phyloP scores from a whole-genome alignment of 2,113 vertebrate genomes.

The Thalassarche chlororhynchos region DNA sequence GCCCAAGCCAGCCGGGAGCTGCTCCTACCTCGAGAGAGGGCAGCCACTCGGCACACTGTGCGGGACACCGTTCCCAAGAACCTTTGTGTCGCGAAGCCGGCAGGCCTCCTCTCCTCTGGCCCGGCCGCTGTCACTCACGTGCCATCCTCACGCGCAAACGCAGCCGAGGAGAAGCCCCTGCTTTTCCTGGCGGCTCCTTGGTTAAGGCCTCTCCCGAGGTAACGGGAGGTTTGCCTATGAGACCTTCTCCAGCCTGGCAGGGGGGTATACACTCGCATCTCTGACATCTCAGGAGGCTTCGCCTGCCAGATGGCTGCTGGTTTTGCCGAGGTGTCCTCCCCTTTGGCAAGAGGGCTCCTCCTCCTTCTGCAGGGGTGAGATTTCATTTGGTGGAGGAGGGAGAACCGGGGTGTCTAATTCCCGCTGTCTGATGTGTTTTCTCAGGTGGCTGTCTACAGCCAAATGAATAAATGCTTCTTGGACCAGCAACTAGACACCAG shows the following conservation, averaged over 20 bases:
- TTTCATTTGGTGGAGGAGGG: not conserved
- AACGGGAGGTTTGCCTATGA: not conserved
- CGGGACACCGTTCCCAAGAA: fast-evolving
- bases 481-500: not conserved
- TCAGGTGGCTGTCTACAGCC: not conserved
- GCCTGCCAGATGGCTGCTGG: not conserved
- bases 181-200: not conserved
- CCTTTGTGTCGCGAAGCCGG: fast-evolving
- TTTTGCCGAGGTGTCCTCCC: not conserved
- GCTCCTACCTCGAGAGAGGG: not conserved
- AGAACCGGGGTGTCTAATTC: not conserved
- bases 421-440: not conserved
- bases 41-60: fast-evolving
- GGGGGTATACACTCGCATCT: not conserved
- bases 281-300: not conserved
- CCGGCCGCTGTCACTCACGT: fast-evolving
- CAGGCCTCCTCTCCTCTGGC: not conserved
- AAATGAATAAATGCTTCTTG: not conserved
- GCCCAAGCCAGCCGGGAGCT: not conserved
- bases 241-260: not conserved
- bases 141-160: fast-evolving
- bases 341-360: not conserved
- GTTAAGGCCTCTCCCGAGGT: not conserved
- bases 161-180: not conserved
- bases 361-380: not conserved